phyloP scores from a whole-genome alignment of 2,888 invertebrate genomes.

The Tuta absoluta region DNA sequence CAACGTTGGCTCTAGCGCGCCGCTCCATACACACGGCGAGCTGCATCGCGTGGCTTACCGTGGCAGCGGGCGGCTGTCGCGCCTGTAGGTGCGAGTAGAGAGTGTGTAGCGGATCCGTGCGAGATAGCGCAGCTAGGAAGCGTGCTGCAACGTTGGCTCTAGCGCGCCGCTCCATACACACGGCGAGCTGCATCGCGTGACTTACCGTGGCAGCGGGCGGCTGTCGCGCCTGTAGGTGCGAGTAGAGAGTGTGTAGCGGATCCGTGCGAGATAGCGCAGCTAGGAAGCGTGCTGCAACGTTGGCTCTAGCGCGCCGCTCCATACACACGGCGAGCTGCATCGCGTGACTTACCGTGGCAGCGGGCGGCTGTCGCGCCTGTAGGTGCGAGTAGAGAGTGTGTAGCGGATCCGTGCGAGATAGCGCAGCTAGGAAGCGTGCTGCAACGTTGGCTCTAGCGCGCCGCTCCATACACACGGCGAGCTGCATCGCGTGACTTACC shows the following conservation, averaged over 20 bases:
- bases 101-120: slow-evolving; percentile 95
- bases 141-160: slow-evolving; percentile 93
- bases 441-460: too few species aligned
- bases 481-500: slow-evolving; percentile 89
- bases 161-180: slow-evolving; percentile 88
- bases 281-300: too few species aligned
- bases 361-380: slow-evolving; percentile 85
- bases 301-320: too few species aligned
- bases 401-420: slow-evolving; percentile 91
- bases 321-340: too few species aligned
- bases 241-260: too few species aligned
- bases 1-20: too few species aligned
- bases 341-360: slow-evolving; percentile 55
- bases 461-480: slow-evolving; percentile 92
- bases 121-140: slow-evolving; percentile 91
- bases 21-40: neutral
- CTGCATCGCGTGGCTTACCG: slow-evolving; percentile 39
- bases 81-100: slow-evolving; percentile 94
- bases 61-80: slow-evolving; percentile 83
- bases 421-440: slow-evolving; percentile 92
- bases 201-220: slow-evolving; percentile 48
- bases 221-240: too few species aligned
- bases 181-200: slow-evolving; percentile 95
- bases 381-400: slow-evolving; percentile 97
- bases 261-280: too few species aligned